A percentile compares a stretch with the other conserved stretches of the same genome.
Evolutionary conservation across 2,797 vertebrate species (phyloP).

Genomic region (Dendrocincla fuliginosa): DNA sequence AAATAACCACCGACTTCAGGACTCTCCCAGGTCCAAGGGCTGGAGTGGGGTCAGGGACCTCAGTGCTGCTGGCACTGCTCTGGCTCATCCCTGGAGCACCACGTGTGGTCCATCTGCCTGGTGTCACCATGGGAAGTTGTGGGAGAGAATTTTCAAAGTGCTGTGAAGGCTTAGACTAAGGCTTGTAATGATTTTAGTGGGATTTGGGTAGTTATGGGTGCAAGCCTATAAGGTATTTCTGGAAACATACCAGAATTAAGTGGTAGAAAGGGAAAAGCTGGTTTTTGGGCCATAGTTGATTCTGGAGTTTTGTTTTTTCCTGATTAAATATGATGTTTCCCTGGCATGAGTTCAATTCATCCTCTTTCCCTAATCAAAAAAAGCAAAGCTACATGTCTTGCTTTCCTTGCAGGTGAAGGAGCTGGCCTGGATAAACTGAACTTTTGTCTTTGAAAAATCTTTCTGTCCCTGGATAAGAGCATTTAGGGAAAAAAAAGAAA

Average conservation of each 20-base stretch:
- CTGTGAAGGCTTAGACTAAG: not conserved
- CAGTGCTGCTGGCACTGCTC: not conserved
- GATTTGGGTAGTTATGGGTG: not conserved
- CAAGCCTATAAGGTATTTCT: not conserved
- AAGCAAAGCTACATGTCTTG: not conserved
- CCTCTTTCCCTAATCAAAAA: not conserved
- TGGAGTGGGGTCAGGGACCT: accelerated
- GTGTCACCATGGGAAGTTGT: accelerated
- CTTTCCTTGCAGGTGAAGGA: not conserved
- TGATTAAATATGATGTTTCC: not conserved
- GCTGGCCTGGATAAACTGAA: not conserved
- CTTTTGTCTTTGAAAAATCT: not conserved
- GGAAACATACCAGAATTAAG: not conserved
- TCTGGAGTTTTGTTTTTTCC: not conserved
- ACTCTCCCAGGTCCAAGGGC: not conserved
- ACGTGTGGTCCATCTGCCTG: accelerated
- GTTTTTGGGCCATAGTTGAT: not conserved
- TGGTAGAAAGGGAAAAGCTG: accelerated
- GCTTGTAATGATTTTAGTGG: not conserved
- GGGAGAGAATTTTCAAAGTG: not conserved
- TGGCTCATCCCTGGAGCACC: not conserved
- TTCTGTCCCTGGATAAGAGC: not conserved
- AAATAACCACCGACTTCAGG: not conserved
- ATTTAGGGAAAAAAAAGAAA: not conserved
- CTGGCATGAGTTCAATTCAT: not conserved